Evolutionary conservation across 2,797 vertebrate species (phyloP).

Genomic region (Gallinago solitaria): DNA sequence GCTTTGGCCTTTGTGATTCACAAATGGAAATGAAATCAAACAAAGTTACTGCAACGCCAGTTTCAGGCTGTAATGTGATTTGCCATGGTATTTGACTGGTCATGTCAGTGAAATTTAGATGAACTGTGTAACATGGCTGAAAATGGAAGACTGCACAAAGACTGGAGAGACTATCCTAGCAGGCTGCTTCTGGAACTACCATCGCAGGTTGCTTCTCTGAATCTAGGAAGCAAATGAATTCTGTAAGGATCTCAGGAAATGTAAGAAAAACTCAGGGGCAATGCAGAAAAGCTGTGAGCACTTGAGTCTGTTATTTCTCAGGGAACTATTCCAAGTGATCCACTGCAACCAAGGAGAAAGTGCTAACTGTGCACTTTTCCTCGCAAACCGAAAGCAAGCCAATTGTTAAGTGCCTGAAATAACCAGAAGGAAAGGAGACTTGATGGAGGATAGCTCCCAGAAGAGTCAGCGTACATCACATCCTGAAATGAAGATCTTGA

Average conservation of each 20-base stretch:
- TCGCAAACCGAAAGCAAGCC: background rate
- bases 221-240: background rate
- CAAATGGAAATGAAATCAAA: background rate
- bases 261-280: background rate
- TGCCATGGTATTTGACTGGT: background rate
- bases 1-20: background rate
- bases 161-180: background rate
- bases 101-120: background rate
- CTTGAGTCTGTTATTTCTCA: background rate
- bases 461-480: fast-evolving
- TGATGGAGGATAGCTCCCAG: background rate
- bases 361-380: background rate
- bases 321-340: background rate
- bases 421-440: background rate
- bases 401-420: background rate
- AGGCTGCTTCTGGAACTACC: background rate
- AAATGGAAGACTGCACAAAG: background rate
- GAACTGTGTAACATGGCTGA: background rate
- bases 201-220: background rate
- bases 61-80: background rate
- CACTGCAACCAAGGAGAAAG: background rate
- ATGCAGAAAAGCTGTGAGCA: background rate
- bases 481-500: background rate
- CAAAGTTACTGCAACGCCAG: background rate
- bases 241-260: background rate